Evolutionary conservation across 2,888 invertebrate species (phyloP).

Genomic region (Leptopilina syphax): DNA sequence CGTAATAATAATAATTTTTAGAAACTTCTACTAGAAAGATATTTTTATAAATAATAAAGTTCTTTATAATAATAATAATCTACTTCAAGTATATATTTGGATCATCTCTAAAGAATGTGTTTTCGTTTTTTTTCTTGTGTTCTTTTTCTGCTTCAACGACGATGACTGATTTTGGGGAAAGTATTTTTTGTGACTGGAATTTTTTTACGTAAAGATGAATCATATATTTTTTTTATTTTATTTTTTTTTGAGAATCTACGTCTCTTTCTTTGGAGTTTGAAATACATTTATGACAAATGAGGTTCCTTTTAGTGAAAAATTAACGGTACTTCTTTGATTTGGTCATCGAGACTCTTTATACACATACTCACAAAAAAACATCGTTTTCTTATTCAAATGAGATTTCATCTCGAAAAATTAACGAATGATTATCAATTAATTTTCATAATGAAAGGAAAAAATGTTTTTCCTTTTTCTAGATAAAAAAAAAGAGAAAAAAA

Average conservation of each 20-base stretch:
- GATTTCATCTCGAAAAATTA: conserved; percentile 1
- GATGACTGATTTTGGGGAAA: background rate
- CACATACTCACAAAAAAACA: too few relatives aligned
- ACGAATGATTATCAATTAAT: background rate
- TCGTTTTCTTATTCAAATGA: background rate
- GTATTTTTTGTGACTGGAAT: conserved; percentile 13
- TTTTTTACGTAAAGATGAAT: conserved; percentile 28
- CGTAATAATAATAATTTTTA: too few relatives aligned
- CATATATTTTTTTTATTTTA: background rate
- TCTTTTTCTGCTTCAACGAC: background rate
- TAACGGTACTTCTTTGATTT: conserved; percentile 21
- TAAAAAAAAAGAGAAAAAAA: too few relatives aligned
- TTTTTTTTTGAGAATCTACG: conserved; percentile 8
- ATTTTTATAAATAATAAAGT: too few relatives aligned
- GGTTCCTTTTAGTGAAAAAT: background rate
- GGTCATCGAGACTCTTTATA: background rate
- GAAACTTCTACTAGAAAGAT: too few relatives aligned
- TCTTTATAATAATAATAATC: too few relatives aligned
- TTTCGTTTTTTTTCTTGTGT: background rate
- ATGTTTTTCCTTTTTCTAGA: too few relatives aligned
- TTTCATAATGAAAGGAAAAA: background rate
- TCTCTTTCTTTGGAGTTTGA: background rate
- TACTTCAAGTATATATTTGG: too few relatives aligned
- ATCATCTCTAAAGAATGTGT: too few relatives aligned
- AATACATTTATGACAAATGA: background rate